Evolutionary conservation across 2,797 vertebrate species (phyloP).

Genomic region (Adrianichthys oophorus): DNA sequence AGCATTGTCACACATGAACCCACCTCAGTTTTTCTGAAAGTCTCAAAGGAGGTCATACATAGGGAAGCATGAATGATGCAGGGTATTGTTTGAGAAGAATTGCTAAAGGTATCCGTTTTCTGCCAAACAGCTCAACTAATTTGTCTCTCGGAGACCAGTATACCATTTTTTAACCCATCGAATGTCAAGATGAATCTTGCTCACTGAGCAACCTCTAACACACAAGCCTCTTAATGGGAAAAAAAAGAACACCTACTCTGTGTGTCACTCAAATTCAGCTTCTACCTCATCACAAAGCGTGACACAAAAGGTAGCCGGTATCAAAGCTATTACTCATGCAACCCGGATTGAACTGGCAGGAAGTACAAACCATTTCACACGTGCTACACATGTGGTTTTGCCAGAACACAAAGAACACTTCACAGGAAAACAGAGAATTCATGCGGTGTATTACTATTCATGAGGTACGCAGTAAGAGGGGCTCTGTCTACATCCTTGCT

Average conservation of each 20-base stretch:
- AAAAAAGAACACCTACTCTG: constrained; percentile 22
- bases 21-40: neutral
- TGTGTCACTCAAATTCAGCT: constrained; percentile 19
- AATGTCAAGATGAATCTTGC: too few species aligned
- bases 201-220: constrained; percentile 25
- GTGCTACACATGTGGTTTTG: constrained; percentile 40
- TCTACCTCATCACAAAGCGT: constrained; percentile 23
- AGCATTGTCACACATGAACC: too few species aligned
- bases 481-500: constrained; percentile 48
- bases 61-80: constrained; percentile 2
- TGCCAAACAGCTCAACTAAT: constrained; percentile 2
- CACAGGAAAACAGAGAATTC: constrained; percentile 63
- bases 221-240: neutral
- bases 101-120: neutral
- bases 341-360: constrained; percentile 64
- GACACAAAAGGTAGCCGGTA: constrained; percentile 30
- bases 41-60: neutral
- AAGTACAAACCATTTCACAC: constrained; percentile 65
- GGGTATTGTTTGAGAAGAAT: constrained; percentile 1
- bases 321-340: constrained; percentile 67
- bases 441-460: constrained; percentile 71
- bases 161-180: neutral
- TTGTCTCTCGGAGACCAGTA: neutral
- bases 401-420: constrained; percentile 67
- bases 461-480: constrained; percentile 59